A percentile compares a stretch with the other conserved stretches of the same genome.
Evolutionary conservation across 2,797 vertebrate genomes (phyloP).

Genomic region (Mus minutoides): DNA sequence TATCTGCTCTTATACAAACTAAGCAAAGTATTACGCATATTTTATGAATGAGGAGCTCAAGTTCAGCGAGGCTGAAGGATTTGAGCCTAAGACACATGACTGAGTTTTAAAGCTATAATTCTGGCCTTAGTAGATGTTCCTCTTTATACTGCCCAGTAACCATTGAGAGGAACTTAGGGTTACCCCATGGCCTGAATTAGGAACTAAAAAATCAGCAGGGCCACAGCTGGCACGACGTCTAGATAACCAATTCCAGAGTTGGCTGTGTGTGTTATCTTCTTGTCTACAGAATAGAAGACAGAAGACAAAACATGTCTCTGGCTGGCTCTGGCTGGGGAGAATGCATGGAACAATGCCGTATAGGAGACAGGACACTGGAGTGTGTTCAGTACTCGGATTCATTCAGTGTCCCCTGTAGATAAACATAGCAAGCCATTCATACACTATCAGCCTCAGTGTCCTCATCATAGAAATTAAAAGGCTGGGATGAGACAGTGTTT

Average conservation of each 20-base stretch:
- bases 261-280: background rate
- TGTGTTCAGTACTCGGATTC: background rate
- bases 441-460: background rate
- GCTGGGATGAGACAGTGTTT: constrained; percentile 51
- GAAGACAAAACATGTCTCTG: background rate
- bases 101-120: background rate
- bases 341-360: background rate
- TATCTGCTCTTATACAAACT: background rate
- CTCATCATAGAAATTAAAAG: constrained; percentile 33
- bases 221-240: background rate
- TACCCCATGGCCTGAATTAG: constrained; percentile 13
- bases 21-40: background rate
- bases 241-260: background rate
- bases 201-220: background rate
- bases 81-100: background rate
- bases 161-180: background rate
- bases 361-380: background rate
- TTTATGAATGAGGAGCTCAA: background rate
- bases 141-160: background rate
- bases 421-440: constrained; percentile 9
- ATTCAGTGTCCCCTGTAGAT: background rate
- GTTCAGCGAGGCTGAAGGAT: background rate
- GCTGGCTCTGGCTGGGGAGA: background rate
- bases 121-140: background rate
- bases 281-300: background rate